Evolutionary conservation across 2,888 invertebrate species (phyloP), one percentile per base, ranked within the genome.

Genomic region (Agriopis marginaria): DNA sequence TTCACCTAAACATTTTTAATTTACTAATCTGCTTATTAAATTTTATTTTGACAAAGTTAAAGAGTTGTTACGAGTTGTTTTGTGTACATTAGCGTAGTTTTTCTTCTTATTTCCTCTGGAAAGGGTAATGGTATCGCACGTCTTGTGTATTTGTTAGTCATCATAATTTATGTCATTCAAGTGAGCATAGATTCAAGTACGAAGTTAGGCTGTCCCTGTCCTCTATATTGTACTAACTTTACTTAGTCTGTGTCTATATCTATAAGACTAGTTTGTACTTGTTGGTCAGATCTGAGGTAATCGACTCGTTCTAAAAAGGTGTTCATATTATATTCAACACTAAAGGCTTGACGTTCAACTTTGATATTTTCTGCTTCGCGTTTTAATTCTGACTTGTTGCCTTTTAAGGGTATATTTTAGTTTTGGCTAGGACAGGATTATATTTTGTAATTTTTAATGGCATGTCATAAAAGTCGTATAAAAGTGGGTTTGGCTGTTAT

Each of bases 271-370:
- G 81, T 85, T 83, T 78, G 76, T 77, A 77, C 76, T 75, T 51
- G 32, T 59, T 53, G 32, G 53, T 54, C 40, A 66, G 49, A 72
- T 42, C 68, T 79, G 76, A 72, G 77, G 81, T 83, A 84, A 85
- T 86, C 85, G 81, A 77, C 75, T 72, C 71, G 71, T 81, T 84
- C 79, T 84, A 76, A 81, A 79, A 82, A 80, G 79, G 80, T 77
- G 80, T 78, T 76, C 72, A 73, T 73, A 73, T 72, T 73, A 73
- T 72, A 7, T 7, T 32, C 71, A 72, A 72, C 51, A 40, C 51
- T 11, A 60, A 70, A 63, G 63, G 59, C 66, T 59, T 68, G 55
- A 14, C 51, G 44, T 60, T 75, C 64, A 73, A 70, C 70, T 72
- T 72, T 71, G 72, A 66, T 71, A 71, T 72, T 74, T 73, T 60